phyloP scores from a whole-genome alignment of 2,888 invertebrate genomes.

The Chesias legatella region DNA sequence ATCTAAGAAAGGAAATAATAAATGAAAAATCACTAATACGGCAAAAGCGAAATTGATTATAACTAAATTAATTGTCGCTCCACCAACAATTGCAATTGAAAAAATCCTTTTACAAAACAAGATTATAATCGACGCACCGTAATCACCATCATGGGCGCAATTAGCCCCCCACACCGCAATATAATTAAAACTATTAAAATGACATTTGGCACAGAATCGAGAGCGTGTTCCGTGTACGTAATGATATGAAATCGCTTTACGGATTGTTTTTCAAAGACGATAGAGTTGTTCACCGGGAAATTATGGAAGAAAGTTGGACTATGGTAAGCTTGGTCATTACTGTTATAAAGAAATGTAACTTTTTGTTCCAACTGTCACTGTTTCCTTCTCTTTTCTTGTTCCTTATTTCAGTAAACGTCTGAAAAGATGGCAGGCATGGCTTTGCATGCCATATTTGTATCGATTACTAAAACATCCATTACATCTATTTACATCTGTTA shows the following conservation, averaged over 20 bases:
- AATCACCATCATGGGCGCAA: constrained; percentile 45
- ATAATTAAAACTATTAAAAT: constrained; percentile 76
- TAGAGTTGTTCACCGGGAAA: constrained; percentile 40
- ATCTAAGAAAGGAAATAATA: too few relatives aligned
- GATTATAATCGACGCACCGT: constrained; percentile 30
- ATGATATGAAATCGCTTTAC: constrained; percentile 51
- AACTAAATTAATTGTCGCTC: constrained; percentile 11
- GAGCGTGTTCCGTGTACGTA: constrained; percentile 41
- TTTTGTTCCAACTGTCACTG: too few relatives aligned
- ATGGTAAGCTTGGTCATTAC: constrained; percentile 12
- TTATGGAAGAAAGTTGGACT: constrained; percentile 22
- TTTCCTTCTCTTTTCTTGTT: too few relatives aligned
- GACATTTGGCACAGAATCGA: constrained; percentile 61
- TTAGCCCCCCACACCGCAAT: constrained; percentile 42
- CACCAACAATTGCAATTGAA: constrained; percentile 26
- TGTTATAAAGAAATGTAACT: too few relatives aligned
- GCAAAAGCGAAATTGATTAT: too few relatives aligned
- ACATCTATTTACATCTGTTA: too few relatives aligned
- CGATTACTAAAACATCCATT: too few relatives aligned
- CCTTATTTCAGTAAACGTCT: too few relatives aligned
- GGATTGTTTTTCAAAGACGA: constrained; percentile 47
- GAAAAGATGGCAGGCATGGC: too few relatives aligned
- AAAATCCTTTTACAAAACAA: constrained; percentile 30
- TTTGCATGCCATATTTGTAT: too few relatives aligned
- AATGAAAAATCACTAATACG: too few relatives aligned